These are phyloP conservation scores for Parauchenoglanis ngamensis DNA, from an alignment of 2,797 vertebrate species.

Conservation along the genomic window DNA sequence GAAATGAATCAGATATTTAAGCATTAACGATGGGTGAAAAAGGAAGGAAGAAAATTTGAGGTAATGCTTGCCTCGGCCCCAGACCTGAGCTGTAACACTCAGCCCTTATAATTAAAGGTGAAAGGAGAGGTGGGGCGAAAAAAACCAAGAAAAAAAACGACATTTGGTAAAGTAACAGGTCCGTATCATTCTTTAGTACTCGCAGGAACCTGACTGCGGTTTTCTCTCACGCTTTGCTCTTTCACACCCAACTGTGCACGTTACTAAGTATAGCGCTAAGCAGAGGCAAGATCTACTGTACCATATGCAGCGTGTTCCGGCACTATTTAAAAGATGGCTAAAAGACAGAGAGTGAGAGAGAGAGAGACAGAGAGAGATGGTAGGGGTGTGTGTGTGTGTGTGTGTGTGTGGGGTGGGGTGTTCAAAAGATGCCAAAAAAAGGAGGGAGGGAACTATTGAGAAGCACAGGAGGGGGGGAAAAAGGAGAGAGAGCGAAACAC, in stretches of 20 bases:
- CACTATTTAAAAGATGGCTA: slow-evolving; percentile 75
- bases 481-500: slow-evolving; percentile 48
- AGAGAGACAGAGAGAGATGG: neutral
- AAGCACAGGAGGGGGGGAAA: slow-evolving; percentile 11
- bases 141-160: neutral
- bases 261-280: slow-evolving; percentile 85
- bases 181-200: slow-evolving; percentile 63
- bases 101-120: too few species aligned
- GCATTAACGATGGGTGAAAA: neutral
- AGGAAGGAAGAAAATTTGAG: neutral
- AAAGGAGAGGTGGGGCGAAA: too few species aligned
- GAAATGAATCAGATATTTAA: neutral
- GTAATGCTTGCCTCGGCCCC: neutral
- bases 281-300: slow-evolving; percentile 70
- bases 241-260: slow-evolving; percentile 62
- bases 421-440: slow-evolving; percentile 67
- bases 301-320: slow-evolving; percentile 73
- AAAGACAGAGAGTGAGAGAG: slow-evolving; percentile 42
- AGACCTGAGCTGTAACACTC: neutral
- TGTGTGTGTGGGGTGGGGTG: neutral
- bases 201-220: slow-evolving; percentile 49
- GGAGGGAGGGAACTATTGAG: slow-evolving; percentile 31
- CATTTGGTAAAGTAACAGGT: slow-evolving; percentile 36
- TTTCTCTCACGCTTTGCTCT: slow-evolving; percentile 26
- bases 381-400: neutral